Conservation (phyloP, 2,888 invertebrate genomes). For the Morinoia aosen region DNA sequence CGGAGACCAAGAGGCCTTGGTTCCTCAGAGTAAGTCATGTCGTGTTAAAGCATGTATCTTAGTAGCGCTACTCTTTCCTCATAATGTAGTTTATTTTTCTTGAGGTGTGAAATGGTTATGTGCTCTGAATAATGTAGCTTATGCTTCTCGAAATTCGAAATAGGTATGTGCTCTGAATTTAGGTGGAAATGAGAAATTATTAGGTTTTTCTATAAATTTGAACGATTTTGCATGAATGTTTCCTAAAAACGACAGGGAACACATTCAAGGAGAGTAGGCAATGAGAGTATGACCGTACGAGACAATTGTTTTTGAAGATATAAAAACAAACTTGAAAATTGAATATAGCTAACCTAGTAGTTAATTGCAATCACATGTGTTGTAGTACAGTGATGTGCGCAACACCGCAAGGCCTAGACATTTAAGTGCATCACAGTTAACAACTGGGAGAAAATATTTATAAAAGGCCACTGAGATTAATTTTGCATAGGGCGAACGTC, state of each 20-base stretch:
- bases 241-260: not conserved
- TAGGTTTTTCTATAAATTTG: not conserved
- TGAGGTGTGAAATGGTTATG: not conserved
- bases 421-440: not conserved
- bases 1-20: conserved; percentile 66
- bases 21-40: conserved; percentile 63
- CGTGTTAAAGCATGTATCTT: not conserved
- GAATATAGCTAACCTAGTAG: not conserved
- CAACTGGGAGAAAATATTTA: not conserved
- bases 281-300: not conserved
- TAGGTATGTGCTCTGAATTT: not conserved
- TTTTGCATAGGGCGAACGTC: not conserved
- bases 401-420: not conserved
- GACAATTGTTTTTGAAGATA: not conserved
- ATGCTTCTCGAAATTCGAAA: not conserved
- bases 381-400: not conserved
- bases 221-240: not conserved
- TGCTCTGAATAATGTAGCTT: not conserved
- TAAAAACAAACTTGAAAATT: not conserved
- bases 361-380: not conserved
- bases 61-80: not conserved
- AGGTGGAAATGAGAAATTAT: not conserved
- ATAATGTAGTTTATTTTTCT: not conserved
- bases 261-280: not conserved
- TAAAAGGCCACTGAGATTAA: not conserved